These are phyloP conservation scores for Lagopus leucura DNA, from an alignment of 2,113 vertebrate species.

Conservation along the genomic window DNA sequence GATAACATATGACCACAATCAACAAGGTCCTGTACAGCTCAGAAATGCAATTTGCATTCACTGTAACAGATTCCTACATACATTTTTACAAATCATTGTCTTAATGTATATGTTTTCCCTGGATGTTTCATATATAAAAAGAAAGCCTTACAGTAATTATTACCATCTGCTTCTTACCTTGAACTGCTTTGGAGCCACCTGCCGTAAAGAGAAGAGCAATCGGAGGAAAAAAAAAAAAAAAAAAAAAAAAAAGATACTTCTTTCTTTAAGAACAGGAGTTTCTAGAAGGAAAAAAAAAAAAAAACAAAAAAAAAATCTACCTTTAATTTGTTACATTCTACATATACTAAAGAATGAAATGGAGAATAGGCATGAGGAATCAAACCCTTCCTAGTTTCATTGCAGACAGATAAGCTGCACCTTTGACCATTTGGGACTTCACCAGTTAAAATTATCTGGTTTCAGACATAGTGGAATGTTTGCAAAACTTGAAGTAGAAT, in stretches of 20 bases:
- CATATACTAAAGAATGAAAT: not conserved
- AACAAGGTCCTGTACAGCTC: not conserved
- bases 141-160: not conserved
- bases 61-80: not conserved
- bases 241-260: not conserved
- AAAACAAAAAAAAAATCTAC: not conserved
- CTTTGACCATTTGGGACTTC: not conserved
- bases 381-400: not conserved
- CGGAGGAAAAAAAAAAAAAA: not conserved
- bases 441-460: not conserved
- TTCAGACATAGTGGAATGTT: not conserved
- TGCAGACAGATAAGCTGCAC: not conserved
- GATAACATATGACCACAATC: conserved; percentile 2
- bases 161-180: not conserved
- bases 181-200: conserved; percentile 4
- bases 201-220: not conserved
- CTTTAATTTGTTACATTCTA: not conserved
- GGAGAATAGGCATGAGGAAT: not conserved
- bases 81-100: not conserved
- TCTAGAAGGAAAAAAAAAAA: not conserved
- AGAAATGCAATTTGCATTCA: conserved; percentile 1
- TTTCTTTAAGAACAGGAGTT: not conserved
- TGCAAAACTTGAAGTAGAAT: not conserved
- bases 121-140: not conserved
- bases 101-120: not conserved